These are phyloP conservation scores for Myotis myotis DNA, from an alignment of 2,797 vertebrate genomes.

Conservation along the genomic window DNA sequence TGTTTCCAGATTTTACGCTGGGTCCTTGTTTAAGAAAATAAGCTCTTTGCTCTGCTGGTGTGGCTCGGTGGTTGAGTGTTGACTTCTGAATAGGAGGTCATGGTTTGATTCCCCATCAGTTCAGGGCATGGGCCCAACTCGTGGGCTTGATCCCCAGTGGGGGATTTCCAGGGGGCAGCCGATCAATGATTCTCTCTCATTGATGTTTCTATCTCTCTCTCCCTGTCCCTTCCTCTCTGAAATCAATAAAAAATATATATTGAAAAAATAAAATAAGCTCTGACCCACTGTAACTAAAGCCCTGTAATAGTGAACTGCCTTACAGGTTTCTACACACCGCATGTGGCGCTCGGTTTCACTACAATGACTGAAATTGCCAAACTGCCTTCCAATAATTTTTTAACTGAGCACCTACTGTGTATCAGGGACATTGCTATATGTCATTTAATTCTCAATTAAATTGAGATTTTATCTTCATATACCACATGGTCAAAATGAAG, in stretches of 20 bases:
- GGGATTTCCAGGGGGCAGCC: too few species aligned
- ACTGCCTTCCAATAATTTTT: neutral
- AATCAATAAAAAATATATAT: too few species aligned
- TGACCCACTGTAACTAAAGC: neutral
- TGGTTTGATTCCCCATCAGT: too few species aligned
- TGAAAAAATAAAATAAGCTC: neutral
- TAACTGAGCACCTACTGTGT: neutral
- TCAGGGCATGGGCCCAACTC: too few species aligned
- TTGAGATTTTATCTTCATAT: slow-evolving; percentile 1
- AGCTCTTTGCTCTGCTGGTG: neutral
- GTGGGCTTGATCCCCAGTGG: too few species aligned
- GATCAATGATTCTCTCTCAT: too few species aligned
- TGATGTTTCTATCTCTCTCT: too few species aligned
- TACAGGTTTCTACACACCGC: neutral
- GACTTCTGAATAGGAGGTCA: too few species aligned
- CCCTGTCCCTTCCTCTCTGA: too few species aligned
- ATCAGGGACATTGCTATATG: neutral
- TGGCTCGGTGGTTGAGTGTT: too few species aligned
- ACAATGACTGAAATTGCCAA: neutral
- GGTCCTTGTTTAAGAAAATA: neutral
- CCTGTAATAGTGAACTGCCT: neutral
- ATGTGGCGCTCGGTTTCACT: neutral
- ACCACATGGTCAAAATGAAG: neutral
- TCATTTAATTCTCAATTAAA: neutral
- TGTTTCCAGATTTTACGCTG: neutral